A percentile compares a stretch with the other conserved stretches of the same genome.
Evolutionary conservation across 2,113 vertebrate genomes (phyloP).

Genomic region (Mastomys natalensis): DNA sequence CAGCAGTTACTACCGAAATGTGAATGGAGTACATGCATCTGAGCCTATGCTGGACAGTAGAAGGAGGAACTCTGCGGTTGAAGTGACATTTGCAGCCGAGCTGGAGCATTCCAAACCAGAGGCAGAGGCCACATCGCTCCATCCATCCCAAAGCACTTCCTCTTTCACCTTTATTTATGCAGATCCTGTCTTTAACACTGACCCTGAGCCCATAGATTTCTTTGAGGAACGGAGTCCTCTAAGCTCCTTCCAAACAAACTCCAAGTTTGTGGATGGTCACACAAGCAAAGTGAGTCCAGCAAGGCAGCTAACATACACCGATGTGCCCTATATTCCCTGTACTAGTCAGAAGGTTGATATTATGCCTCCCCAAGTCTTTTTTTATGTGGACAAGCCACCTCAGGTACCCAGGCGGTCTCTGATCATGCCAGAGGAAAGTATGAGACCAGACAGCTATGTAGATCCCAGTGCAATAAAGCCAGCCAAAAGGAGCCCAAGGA

Average conservation of each 20-base stretch:
- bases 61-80: constrained; percentile 87
- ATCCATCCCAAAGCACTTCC: constrained; percentile 88
- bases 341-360: constrained; percentile 60
- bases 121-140: constrained; percentile 62
- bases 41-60: constrained; percentile 84
- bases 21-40: constrained; percentile 81
- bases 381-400: constrained; percentile 88
- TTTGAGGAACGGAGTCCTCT: constrained; percentile 82
- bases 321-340: constrained; percentile 88
- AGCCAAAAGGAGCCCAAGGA: constrained; percentile 40
- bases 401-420: constrained; percentile 65
- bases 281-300: constrained; percentile 77
- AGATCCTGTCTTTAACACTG: constrained; percentile 75
- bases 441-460: constrained; percentile 65
- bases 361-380: constrained; percentile 84
- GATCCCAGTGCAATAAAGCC: constrained; percentile 75
- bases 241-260: constrained; percentile 87
- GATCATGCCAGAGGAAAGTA: constrained; percentile 73
- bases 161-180: constrained; percentile 85
- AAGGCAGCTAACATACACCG: constrained; percentile 87
- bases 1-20: constrained; percentile 71
- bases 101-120: constrained; percentile 85
- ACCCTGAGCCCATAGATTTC: constrained; percentile 63
- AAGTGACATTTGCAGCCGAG: constrained; percentile 83
- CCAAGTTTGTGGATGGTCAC: constrained; percentile 80